phyloP scores from a whole-genome alignment of 2,797 vertebrate genomes.

The Amphiprion clarkii region DNA sequence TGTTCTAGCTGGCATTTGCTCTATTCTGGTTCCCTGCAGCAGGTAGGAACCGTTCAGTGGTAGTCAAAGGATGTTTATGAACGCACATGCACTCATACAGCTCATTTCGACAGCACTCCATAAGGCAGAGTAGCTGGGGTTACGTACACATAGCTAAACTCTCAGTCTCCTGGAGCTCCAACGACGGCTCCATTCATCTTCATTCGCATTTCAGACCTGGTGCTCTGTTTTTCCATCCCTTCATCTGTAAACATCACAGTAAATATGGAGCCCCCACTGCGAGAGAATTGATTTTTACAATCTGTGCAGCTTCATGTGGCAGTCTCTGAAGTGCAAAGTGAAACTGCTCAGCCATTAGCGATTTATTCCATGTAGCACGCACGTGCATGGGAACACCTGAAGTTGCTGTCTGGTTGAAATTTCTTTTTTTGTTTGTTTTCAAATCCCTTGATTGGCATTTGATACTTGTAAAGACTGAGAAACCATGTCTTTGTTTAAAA shows the following conservation, averaged over 20 bases:
- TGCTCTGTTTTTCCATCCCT: slow-evolving; percentile 50
- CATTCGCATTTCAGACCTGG: slow-evolving; percentile 59
- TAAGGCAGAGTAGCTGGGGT: slow-evolving; percentile 27
- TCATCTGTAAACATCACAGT: slow-evolving; percentile 74
- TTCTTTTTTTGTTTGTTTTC: neutral
- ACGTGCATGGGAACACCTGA: slow-evolving; percentile 5
- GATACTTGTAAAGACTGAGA: neutral
- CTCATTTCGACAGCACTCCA: slow-evolving; percentile 22
- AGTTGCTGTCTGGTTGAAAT: neutral
- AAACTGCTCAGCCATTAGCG: slow-evolving; percentile 44
- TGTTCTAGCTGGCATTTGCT: slow-evolving; percentile 8
- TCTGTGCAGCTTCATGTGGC: slow-evolving; percentile 44
- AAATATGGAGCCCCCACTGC: slow-evolving; percentile 49
- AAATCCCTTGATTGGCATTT: slow-evolving; percentile 3
- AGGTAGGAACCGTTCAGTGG: neutral
- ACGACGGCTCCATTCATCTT: slow-evolving; percentile 68
- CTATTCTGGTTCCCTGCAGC: slow-evolving; percentile 14
- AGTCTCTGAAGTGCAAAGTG: slow-evolving; percentile 44
- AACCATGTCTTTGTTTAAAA: neutral
- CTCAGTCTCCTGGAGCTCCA: slow-evolving; percentile 44
- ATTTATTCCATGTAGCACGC: slow-evolving; percentile 45
- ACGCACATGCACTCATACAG: neutral
- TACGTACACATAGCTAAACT: slow-evolving; percentile 41
- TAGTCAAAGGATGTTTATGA: neutral
- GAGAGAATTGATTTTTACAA: slow-evolving; percentile 70